Evolutionary conservation across 2,888 invertebrate genomes (phyloP).

Genomic region (Liopterus haemorrhoidalis): DNA sequence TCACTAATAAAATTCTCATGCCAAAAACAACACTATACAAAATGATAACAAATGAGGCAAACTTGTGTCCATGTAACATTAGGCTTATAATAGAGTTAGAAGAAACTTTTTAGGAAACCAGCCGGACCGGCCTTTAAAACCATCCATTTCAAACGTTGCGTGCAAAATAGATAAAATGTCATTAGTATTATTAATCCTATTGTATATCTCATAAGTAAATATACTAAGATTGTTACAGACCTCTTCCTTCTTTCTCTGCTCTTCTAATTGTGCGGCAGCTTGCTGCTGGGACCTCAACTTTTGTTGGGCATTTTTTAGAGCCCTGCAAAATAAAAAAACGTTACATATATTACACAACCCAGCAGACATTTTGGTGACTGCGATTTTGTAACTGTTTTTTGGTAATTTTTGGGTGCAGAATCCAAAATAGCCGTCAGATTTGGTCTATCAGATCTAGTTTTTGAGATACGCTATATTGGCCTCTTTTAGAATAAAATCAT

Average conservation of each 20-base stretch:
- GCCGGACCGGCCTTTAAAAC: constrained; percentile 74
- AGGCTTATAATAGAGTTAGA: constrained; percentile 57
- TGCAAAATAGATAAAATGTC: constrained; percentile 30
- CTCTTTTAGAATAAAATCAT: too few species aligned
- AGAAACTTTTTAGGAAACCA: constrained; percentile 92
- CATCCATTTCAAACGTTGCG: constrained; percentile 30
- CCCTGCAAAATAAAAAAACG: constrained; percentile 60
- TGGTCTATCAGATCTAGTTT: too few species aligned
- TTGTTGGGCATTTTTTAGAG: constrained; percentile 83
- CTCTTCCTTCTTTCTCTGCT: constrained; percentile 54
- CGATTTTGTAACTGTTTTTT: too few species aligned
- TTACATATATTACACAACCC: constrained; percentile 14
- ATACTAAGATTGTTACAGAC: constrained; percentile 44
- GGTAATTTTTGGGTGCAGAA: too few species aligned
- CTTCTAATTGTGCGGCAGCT: constrained; percentile 66
- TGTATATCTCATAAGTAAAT: constrained; percentile 21
- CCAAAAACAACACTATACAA: constrained; percentile 24
- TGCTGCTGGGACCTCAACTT: constrained; percentile 80
- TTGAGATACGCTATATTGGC: too few species aligned
- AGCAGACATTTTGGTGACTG: too few species aligned
- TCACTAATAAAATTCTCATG: constrained; percentile 22
- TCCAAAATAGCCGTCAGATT: too few species aligned
- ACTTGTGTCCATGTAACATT: constrained; percentile 36
- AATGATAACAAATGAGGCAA: constrained; percentile 42
- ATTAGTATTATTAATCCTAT: constrained; percentile 26